Percentiles rank a stretch among this genome's conserved stretches.
These are phyloP conservation scores for Venustaconcha ellipsiformis DNA, from an alignment of 1,140 invertebrate species.

Conservation along the genomic window DNA sequence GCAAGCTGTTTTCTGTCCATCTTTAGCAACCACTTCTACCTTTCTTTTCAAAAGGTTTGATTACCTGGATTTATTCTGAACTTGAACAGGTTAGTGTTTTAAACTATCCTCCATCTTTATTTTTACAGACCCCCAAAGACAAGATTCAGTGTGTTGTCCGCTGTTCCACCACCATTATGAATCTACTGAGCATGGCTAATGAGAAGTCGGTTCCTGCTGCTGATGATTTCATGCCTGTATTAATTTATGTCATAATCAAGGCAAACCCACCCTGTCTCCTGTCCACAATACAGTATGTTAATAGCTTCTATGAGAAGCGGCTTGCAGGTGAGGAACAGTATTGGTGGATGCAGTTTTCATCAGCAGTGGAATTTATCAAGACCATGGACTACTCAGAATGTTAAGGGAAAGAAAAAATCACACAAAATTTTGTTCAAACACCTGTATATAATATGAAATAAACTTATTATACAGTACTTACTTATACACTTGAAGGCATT, in stretches of 20 bases:
- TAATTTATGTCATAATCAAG: constrained; percentile 97
- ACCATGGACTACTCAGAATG: constrained; percentile 85
- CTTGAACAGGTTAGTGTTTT: too few species aligned
- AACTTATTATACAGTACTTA: too few species aligned
- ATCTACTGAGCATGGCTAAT: constrained; percentile 86
- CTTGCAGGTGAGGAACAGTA: constrained; percentile 94
- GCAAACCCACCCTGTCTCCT: constrained; percentile 94
- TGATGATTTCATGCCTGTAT: constrained; percentile 96
- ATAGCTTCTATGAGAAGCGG: constrained; percentile 87
- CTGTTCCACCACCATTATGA: constrained; percentile 91
- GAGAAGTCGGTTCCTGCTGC: constrained; percentile 88
- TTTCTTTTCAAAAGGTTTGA: too few species aligned
- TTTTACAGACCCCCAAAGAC: constrained; percentile 83
- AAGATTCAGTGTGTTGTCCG: constrained; percentile 91
- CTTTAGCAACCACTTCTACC: too few species aligned
- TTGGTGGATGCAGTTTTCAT: constrained; percentile 98
- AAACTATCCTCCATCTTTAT: constrained; percentile 1
- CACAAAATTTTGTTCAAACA: too few species aligned
- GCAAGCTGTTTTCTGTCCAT: too few species aligned
- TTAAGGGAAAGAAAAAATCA: too few species aligned
- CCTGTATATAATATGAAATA: too few species aligned
- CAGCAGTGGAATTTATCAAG: constrained; percentile 98
- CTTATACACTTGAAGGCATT: too few species aligned
- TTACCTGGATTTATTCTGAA: too few species aligned
- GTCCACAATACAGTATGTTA: constrained; percentile 97